Percentiles rank a stretch among this genome's conserved stretches.
Evolutionary conservation across 2,888 invertebrate species (phyloP).

Genomic region (Baronia brevicornis): DNA sequence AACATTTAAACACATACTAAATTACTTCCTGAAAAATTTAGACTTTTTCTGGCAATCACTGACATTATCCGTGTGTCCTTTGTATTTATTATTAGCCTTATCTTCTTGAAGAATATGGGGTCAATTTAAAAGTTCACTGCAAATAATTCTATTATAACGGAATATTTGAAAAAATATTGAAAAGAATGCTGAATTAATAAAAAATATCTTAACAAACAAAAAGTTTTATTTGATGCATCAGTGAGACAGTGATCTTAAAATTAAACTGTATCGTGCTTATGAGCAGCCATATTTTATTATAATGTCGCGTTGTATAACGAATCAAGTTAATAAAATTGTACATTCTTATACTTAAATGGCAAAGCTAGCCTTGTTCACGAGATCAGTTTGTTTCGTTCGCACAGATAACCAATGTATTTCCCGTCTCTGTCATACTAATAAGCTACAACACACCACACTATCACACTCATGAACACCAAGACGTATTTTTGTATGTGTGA

Average conservation of each 20-base stretch:
- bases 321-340: slow-evolving; percentile 70
- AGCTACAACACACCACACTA: slow-evolving; percentile 28
- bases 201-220: background rate
- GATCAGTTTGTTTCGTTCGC: slow-evolving; percentile 45
- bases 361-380: slow-evolving; percentile 68
- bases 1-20: too few relatives aligned
- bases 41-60: too few relatives aligned
- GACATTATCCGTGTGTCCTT: too few relatives aligned
- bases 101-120: too few relatives aligned
- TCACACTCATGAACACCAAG: slow-evolving; percentile 32
- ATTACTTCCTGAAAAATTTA: too few relatives aligned
- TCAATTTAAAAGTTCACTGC: too few relatives aligned
- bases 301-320: slow-evolving; percentile 65
- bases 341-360: slow-evolving; percentile 68
- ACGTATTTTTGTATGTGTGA: slow-evolving; percentile 31
- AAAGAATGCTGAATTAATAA: too few relatives aligned
- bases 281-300: slow-evolving; percentile 62
- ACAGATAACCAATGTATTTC: slow-evolving; percentile 34
- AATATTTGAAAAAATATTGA: too few relatives aligned
- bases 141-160: too few relatives aligned
- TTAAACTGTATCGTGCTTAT: slow-evolving; percentile 35
- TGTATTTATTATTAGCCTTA: too few relatives aligned
- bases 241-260: background rate
- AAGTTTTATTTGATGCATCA: background rate
- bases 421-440: slow-evolving; percentile 65